Percentiles rank a stretch among this genome's conserved stretches.
Evolutionary conservation across 2,113 vertebrate species (phyloP).

Genomic region (Myodes glareolus): DNA sequence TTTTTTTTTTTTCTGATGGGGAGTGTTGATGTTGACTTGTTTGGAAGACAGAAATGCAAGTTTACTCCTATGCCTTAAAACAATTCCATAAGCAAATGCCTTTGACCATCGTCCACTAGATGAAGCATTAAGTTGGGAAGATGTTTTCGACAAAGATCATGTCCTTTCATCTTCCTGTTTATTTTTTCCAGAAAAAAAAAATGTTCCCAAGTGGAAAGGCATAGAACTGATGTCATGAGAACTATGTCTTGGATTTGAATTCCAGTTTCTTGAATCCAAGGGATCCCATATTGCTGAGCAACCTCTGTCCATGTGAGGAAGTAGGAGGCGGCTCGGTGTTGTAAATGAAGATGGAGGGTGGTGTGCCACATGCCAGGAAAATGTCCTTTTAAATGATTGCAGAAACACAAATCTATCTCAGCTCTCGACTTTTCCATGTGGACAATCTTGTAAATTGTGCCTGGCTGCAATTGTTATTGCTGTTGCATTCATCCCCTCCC

Average conservation of each 20-base stretch:
- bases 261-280: neutral
- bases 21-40: slow-evolving; percentile 21
- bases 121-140: neutral
- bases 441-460: slow-evolving; percentile 30
- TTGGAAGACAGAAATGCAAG: slow-evolving; percentile 6
- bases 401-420: slow-evolving; percentile 49
- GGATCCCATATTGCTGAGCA: neutral
- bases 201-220: slow-evolving; percentile 24
- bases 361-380: slow-evolving; percentile 47
- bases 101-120: neutral
- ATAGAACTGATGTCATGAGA: neutral
- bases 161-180: slow-evolving; percentile 24
- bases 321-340: neutral
- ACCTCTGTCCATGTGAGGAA: neutral
- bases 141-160: neutral
- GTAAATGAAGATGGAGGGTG: slow-evolving; percentile 30
- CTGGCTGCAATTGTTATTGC: slow-evolving; percentile 5
- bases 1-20: neutral
- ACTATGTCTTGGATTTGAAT: slow-evolving; percentile 1
- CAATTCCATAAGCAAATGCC: slow-evolving; percentile 29
- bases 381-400: slow-evolving; percentile 59
- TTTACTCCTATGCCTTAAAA: slow-evolving; percentile 16
- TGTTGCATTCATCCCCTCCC: slow-evolving; percentile 31
- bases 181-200: neutral
- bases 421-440: neutral